Conservation (phyloP, 2,888 invertebrate genomes). For the Lysandra bellargus region DNA sequence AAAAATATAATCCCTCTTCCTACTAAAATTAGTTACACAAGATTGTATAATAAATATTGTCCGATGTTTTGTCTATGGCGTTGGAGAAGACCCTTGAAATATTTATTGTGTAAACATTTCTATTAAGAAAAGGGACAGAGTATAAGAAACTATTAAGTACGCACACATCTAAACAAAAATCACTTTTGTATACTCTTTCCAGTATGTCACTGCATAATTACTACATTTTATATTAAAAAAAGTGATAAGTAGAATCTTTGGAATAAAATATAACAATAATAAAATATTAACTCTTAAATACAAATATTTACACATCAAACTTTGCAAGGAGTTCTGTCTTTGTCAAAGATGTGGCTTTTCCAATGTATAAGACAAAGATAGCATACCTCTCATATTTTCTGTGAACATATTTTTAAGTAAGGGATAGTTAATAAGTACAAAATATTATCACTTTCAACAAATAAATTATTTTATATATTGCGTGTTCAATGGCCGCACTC, state of each 20-base stretch:
- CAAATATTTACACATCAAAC: too few relatives aligned
- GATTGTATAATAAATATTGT: too few relatives aligned
- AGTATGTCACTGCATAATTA: conserved; percentile 6
- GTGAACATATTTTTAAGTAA: background rate
- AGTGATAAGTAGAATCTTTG: background rate
- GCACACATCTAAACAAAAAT: background rate
- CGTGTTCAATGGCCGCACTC: background rate
- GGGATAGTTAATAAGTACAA: background rate
- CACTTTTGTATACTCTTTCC: background rate
- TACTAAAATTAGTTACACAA: too few relatives aligned
- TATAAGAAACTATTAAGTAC: background rate
- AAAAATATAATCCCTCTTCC: conserved; percentile 3
- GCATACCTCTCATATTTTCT: too few relatives aligned
- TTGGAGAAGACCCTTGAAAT: too few relatives aligned
- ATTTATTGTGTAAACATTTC: too few relatives aligned
- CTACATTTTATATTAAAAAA: conserved; percentile 4
- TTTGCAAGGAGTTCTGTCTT: too few relatives aligned
- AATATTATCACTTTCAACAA: conserved; percentile 10
- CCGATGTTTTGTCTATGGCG: too few relatives aligned
- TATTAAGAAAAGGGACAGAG: too few relatives aligned
- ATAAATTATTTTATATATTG: background rate
- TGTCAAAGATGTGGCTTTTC: background rate
- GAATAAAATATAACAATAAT: conserved; percentile 2
- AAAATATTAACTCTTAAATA: background rate
- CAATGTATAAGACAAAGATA: background rate